phyloP scores from a whole-genome alignment of 2,797 vertebrate species.

The Poeciliopsis presidionis region DNA sequence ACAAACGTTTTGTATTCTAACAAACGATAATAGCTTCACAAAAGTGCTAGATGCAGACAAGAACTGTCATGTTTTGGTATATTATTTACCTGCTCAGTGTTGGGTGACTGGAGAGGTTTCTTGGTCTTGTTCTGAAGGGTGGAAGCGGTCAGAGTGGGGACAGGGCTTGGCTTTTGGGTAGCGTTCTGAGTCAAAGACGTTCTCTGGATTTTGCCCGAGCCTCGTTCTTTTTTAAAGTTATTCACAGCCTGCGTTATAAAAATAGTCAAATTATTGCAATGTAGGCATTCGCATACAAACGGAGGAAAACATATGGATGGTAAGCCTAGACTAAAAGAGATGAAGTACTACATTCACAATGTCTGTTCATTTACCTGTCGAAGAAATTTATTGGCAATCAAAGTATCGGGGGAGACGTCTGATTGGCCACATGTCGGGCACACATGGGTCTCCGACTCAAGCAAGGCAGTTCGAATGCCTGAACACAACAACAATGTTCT shows the following conservation, averaged over 20 bases:
- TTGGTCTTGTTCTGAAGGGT: slow-evolving; percentile 78
- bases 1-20: too few species aligned
- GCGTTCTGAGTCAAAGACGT: slow-evolving; percentile 44
- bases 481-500: background rate
- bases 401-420: slow-evolving; percentile 92
- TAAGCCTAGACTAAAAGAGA: background rate
- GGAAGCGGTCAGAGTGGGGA: slow-evolving; percentile 60
- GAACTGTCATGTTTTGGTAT: slow-evolving; percentile 3
- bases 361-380: slow-evolving; percentile 85
- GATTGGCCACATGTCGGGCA: slow-evolving; percentile 92
- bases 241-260: slow-evolving; percentile 87
- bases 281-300: background rate
- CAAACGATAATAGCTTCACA: background rate
- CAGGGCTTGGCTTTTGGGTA: slow-evolving; percentile 65
- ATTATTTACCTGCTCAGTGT: slow-evolving; percentile 82
- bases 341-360: background rate
- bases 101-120: slow-evolving; percentile 72
- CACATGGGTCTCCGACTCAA: slow-evolving; percentile 93
- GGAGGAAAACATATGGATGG: background rate
- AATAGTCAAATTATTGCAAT: background rate
- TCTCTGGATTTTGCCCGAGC: slow-evolving; percentile 81
- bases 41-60: background rate
- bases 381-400: slow-evolving; percentile 97
- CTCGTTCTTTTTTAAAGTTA: slow-evolving; percentile 93
- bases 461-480: slow-evolving; percentile 92